These are phyloP conservation scores for Odontesthes bonariensis DNA, from an alignment of 2,113 vertebrate genomes.

Conservation along the genomic window DNA sequence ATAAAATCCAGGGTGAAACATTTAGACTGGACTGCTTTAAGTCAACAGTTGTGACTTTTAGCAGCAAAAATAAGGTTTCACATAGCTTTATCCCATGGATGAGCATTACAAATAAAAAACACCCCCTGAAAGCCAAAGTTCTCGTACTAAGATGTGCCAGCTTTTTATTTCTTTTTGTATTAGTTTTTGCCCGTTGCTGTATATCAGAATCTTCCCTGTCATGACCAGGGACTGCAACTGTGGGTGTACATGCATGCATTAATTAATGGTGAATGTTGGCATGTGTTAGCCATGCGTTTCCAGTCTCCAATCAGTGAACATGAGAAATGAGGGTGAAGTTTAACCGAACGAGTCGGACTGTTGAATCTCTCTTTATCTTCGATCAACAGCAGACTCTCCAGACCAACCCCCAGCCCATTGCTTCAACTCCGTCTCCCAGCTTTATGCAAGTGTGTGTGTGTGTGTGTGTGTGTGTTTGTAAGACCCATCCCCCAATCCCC, in stretches of 20 bases:
- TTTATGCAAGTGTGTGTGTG: neutral
- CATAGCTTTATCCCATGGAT: neutral
- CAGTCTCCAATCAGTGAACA: no score
- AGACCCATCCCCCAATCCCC: conserved; percentile 5
- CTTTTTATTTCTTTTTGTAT: neutral
- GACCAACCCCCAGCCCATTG: conserved; percentile 3
- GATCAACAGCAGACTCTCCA: neutral
- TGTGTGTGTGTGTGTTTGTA: no score
- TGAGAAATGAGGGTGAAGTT: conserved; percentile 48
- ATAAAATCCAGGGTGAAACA: no score
- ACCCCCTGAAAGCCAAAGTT: neutral
- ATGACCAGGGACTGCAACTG: conserved; percentile 6
- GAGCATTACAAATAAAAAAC: neutral
- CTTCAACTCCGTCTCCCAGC: neutral
- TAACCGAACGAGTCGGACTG: conserved; percentile 37
- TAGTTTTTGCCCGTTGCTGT: neutral
- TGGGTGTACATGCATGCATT: neutral
- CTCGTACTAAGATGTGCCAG: no score
- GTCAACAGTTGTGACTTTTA: no score
- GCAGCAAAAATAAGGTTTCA: neutral
- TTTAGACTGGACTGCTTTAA: no score
- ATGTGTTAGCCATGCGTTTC: neutral
- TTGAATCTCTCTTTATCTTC: conserved; percentile 33
- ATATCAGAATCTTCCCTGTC: conserved; percentile 43
- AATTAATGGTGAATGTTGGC: conserved; percentile 6